Base-by-base conservation (phyloP, 2,888 invertebrate genomes). In the Cerceris ruficornis region DNA sequence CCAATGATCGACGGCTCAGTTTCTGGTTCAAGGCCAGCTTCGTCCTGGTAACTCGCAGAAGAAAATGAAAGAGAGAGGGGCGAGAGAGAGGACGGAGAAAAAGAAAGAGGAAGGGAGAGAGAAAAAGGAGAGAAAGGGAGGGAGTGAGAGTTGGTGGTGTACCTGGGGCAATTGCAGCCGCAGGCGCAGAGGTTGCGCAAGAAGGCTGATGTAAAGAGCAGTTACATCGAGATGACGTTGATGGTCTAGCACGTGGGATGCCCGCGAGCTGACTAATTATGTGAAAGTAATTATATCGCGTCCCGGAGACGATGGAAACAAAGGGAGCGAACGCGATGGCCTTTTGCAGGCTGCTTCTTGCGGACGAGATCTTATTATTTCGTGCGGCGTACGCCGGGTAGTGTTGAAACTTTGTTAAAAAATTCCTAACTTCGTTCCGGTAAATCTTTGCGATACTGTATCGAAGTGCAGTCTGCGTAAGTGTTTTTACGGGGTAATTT, bases 11-110 rank as follows among this genome's bases (percentile, higher is more conserved):
- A 81, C 77, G 69, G 62, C 58, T 67, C 7, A 46, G 74, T 81
- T 85, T 85, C 75, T 77, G 74, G 79, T 81, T 81, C 83, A 85
- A 85, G 84, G 84, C 75, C 73, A 61, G n/a, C 17, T 55, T 55
- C 64, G n/a, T 11, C 57, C 66, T 15, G 57, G 41, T 28, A 69
- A 62, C 65, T 52, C 46, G 74, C 62, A 11, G 7, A 49, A 71
- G 70, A 70, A 70, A 76, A 70, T 73, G 64, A 69, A 66, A 69
- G 61, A 66, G 55, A 15, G 58, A 28, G 7, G 5, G 58, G 13
- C n/a, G 46, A 13, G 43, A 13, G 43, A n/a, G 57, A 11, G 58
- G 39, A 54, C 13, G n/a, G 39, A 65, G 46, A 43, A 4, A n/a
- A 58, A 1, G 28, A 28, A 28, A 28, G 28, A 28, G 9, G n/a